These are phyloP conservation scores for Boloria selene DNA, from an alignment of 2,888 invertebrate species.

Conservation along the genomic window DNA sequence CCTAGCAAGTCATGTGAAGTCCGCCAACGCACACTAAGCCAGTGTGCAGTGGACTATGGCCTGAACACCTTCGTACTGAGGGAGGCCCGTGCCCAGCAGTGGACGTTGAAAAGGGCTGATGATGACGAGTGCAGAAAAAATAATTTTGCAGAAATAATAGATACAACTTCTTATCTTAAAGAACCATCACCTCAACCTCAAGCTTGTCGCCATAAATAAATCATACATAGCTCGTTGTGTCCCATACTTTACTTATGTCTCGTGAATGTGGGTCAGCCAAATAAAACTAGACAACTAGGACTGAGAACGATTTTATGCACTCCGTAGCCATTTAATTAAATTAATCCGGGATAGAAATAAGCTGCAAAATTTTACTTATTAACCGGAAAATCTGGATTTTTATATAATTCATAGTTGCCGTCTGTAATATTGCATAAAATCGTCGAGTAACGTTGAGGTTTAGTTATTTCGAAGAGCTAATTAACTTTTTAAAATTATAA, in stretches of 20 bases:
- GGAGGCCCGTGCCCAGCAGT: no score
- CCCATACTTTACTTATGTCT: slow-evolving; percentile 2
- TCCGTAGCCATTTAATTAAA: slow-evolving; percentile 35
- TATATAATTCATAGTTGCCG: slow-evolving; percentile 1
- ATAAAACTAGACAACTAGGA: slow-evolving; percentile 28
- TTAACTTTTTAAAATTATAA: slow-evolving; percentile 4
- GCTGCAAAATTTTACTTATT: slow-evolving; percentile 21
- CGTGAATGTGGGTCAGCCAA: slow-evolving; percentile 30
- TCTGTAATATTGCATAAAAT: slow-evolving; percentile 10
- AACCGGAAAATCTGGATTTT: slow-evolving; percentile 13
- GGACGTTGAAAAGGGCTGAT: no score
- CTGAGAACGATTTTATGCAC: slow-evolving; percentile 32
- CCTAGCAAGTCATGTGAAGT: no score
- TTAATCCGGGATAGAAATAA: slow-evolving; percentile 24
- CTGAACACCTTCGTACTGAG: no score
- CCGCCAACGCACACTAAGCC: no score
- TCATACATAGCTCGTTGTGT: not conserved
- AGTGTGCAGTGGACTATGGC: no score
- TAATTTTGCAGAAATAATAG: no score
- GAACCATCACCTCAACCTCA: no score
- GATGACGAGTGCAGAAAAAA: no score
- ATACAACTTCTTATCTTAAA: no score
- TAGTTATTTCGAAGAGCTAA: not conserved
- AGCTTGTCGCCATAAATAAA: no score
- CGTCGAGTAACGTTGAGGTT: not conserved